Evolutionary conservation across 1,140 invertebrate species (phyloP).

Genomic region (Aphelenchoides avenae): DNA sequence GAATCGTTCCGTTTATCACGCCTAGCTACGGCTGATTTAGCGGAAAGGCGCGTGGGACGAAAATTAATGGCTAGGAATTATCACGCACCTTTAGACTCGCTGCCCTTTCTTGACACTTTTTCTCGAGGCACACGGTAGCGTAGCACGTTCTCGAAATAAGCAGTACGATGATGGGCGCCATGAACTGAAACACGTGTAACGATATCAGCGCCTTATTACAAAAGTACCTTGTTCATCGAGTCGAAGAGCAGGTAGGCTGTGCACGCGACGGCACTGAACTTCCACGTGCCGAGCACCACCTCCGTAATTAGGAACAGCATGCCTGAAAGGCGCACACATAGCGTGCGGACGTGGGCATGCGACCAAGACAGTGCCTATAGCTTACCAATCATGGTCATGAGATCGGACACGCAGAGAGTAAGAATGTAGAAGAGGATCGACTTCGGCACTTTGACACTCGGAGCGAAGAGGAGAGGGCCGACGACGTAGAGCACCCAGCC

Average conservation of each 20-base stretch:
- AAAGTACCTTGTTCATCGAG: conserved; percentile 56
- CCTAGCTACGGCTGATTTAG: too few species aligned
- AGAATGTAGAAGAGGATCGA: conserved; percentile 58
- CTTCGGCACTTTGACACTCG: conserved; percentile 45
- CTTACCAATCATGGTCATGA: conserved; percentile 56
- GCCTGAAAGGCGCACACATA: conserved; percentile 29
- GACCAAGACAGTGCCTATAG: neutral
- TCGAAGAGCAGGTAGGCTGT: conserved; percentile 56
- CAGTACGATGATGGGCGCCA: conserved; percentile 54
- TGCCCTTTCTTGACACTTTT: conserved; percentile 46
- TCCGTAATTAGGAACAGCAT: conserved; percentile 55
- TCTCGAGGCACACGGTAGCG: conserved; percentile 55
- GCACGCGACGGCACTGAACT: conserved; percentile 40
- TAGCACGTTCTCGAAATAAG: conserved; percentile 56
- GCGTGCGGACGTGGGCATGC: neutral
- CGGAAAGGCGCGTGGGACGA: too few species aligned
- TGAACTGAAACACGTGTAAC: conserved; percentile 23
- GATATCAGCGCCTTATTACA: conserved; percentile 8
- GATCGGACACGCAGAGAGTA: conserved; percentile 50
- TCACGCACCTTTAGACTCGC: conserved; percentile 53
- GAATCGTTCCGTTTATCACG: too few species aligned
- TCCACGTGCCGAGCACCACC: conserved; percentile 52
- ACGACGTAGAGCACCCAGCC: conserved; percentile 56
- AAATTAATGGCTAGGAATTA: too few species aligned
- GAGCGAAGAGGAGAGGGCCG: conserved; percentile 37